Conservation (phyloP, 2,113 vertebrate genomes). For the Callopanchax toddi region DNA sequence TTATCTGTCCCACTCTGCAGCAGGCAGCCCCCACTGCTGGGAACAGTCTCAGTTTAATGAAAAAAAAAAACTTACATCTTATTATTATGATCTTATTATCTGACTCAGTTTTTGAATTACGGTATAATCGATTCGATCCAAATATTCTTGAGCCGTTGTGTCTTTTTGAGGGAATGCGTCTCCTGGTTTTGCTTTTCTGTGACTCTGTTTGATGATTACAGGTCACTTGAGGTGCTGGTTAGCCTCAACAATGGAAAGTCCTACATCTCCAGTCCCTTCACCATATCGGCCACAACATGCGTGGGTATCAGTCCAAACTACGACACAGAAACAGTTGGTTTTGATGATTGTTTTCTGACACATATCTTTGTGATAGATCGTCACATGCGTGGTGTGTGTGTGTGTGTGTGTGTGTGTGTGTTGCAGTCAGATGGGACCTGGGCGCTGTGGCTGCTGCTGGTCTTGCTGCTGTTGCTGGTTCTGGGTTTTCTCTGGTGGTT, state of each 20-base stretch:
- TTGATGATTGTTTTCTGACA: no score
- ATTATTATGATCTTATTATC: no score
- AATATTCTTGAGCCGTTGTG: no score
- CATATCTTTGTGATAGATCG: no score
- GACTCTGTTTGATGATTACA: conserved; percentile 56
- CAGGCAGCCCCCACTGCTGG: background rate
- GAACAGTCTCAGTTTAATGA: background rate
- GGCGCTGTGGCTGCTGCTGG: conserved; percentile 86
- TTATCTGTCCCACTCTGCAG: conserved; percentile 16
- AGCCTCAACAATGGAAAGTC: conserved; percentile 90
- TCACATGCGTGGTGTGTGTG: no score
- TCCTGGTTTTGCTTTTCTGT: conserved; percentile 24
- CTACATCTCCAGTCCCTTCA: conserved; percentile 86
- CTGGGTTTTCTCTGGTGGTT: conserved; percentile 94
- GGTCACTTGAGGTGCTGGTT: conserved; percentile 89
- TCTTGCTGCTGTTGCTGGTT: conserved; percentile 84
- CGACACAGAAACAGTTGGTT: no score
- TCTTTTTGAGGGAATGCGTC: no score
- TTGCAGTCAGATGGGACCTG: conserved; percentile 85
- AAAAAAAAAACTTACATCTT: no score
- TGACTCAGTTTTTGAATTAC: no score
- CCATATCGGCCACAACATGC: conserved; percentile 88
- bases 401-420: conserved; percentile 1
- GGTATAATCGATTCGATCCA: no score
- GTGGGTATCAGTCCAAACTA: conserved; percentile 85